phyloP scores from a whole-genome alignment of 2,113 vertebrate genomes.

The Microcebus murinus region DNA sequence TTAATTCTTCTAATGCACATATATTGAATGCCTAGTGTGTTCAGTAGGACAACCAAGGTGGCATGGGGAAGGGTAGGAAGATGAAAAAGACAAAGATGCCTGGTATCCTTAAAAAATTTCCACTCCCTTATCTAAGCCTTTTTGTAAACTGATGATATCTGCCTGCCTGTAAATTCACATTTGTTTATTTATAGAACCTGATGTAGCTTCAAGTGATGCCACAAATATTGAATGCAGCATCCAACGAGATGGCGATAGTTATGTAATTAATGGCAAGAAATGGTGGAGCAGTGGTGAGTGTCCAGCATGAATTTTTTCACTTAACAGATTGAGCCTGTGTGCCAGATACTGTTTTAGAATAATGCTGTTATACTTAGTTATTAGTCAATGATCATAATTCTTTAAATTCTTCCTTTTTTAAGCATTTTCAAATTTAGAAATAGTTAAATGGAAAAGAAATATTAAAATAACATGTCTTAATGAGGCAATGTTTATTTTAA shows the following conservation, averaged over 20 bases:
- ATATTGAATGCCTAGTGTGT: background rate
- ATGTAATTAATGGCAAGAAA: conserved; percentile 93
- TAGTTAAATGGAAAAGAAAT: conserved; percentile 3
- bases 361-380: background rate
- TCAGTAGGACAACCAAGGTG: background rate
- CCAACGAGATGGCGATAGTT: conserved; percentile 85
- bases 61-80: background rate
- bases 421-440: conserved; percentile 34
- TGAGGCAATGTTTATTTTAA: conserved; percentile 1
- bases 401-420: conserved; percentile 25
- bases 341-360: background rate
- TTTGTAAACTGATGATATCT: background rate
- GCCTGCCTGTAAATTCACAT: conserved; percentile 6
- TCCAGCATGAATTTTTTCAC: background rate
- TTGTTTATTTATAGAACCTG: conserved; percentile 88
- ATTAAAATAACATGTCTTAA: background rate
- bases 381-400: background rate
- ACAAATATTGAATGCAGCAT: conserved; percentile 94
- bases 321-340: background rate
- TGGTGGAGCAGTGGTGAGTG: conserved; percentile 97
- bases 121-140: background rate
- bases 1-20: background rate
- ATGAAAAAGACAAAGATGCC: background rate
- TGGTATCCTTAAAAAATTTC: background rate
- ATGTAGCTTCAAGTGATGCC: conserved; percentile 95